These are phyloP conservation scores for Pterois miles DNA, from an alignment of 2,797 vertebrate species.

Conservation along the genomic window DNA sequence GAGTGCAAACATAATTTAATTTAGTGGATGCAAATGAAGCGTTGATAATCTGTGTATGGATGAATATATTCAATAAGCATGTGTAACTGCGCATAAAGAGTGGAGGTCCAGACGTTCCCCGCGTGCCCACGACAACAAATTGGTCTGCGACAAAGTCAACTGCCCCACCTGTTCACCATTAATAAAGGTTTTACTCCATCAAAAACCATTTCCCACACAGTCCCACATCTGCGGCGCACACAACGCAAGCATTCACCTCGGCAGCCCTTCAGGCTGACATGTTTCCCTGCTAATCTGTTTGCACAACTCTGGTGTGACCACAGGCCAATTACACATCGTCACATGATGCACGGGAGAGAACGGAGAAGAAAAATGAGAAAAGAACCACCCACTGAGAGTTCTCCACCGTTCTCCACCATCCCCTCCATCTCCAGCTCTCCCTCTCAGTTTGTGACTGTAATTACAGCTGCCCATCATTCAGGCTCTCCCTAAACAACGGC, in stretches of 20 bases:
- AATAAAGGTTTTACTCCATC: slow-evolving; percentile 71
- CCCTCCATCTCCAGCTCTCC: slow-evolving; percentile 20
- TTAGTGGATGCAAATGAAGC: slow-evolving; percentile 43
- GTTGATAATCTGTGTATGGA: slow-evolving; percentile 25
- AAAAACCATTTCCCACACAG: slow-evolving; percentile 72
- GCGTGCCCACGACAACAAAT: slow-evolving; percentile 40
- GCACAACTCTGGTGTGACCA: slow-evolving; percentile 77
- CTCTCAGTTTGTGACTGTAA: slow-evolving; percentile 54
- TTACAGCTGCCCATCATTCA: slow-evolving; percentile 73
- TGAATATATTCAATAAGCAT: slow-evolving; percentile 10
- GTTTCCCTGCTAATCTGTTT: slow-evolving; percentile 82
- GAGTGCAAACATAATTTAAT: slow-evolving; percentile 49
- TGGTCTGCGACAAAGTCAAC: slow-evolving; percentile 55
- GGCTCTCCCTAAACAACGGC: slow-evolving; percentile 57
- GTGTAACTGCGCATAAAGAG: slow-evolving; percentile 1
- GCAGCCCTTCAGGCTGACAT: slow-evolving; percentile 64
- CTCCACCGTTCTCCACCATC: slow-evolving; percentile 15
- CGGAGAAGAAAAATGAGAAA: slow-evolving; percentile 43
- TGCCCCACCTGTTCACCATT: slow-evolving; percentile 71
- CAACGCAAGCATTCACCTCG: slow-evolving; percentile 73
- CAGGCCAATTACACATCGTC: slow-evolving; percentile 74
- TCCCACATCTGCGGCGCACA: slow-evolving; percentile 75
- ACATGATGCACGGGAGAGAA: slow-evolving; percentile 65
- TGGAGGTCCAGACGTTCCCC: slow-evolving; percentile 9
- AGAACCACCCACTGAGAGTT: slow-evolving; percentile 66